phyloP scores from a whole-genome alignment of 2,797 vertebrate genomes.

The Cirrhinus mrigala region DNA sequence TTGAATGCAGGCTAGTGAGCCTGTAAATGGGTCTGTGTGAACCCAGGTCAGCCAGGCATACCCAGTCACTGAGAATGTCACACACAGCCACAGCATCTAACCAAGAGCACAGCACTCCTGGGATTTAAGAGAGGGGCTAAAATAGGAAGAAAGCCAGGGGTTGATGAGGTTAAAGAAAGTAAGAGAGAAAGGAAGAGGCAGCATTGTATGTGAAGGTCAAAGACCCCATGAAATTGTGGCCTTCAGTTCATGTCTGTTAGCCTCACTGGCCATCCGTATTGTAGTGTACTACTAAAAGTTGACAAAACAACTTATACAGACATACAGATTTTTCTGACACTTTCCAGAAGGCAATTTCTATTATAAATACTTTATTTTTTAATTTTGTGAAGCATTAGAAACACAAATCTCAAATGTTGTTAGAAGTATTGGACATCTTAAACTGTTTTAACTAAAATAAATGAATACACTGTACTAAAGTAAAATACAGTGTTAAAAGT shows the following conservation, averaged over 20 bases:
- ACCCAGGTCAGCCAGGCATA: slow-evolving; percentile 67
- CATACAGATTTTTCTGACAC: background rate
- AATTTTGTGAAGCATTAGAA: background rate
- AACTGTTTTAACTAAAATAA: background rate
- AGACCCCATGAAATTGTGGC: background rate
- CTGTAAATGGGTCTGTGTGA: slow-evolving; percentile 74
- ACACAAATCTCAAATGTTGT: background rate
- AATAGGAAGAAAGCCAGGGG: slow-evolving; percentile 31
- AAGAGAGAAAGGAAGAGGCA: slow-evolving; percentile 9
- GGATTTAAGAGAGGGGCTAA: slow-evolving; percentile 25
- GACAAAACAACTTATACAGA: slow-evolving; percentile 5
- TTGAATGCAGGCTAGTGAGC: slow-evolving; percentile 63
- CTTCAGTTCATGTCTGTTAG: slow-evolving; percentile 1
- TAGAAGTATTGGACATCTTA: background rate
- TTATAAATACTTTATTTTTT: background rate
- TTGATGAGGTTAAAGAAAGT: slow-evolving; percentile 27
- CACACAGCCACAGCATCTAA: slow-evolving; percentile 25
- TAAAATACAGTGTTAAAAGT: background rate
- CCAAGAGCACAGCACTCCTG: slow-evolving; percentile 32
- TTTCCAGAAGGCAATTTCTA: background rate
- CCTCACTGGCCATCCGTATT: slow-evolving; percentile 15
- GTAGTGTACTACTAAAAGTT: background rate
- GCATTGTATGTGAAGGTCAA: slow-evolving; percentile 7
- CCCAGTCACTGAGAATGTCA: slow-evolving; percentile 35
- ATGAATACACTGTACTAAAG: background rate